Conservation (phyloP, 1,140 invertebrate species). For the Paracyclopina nana region DNA sequence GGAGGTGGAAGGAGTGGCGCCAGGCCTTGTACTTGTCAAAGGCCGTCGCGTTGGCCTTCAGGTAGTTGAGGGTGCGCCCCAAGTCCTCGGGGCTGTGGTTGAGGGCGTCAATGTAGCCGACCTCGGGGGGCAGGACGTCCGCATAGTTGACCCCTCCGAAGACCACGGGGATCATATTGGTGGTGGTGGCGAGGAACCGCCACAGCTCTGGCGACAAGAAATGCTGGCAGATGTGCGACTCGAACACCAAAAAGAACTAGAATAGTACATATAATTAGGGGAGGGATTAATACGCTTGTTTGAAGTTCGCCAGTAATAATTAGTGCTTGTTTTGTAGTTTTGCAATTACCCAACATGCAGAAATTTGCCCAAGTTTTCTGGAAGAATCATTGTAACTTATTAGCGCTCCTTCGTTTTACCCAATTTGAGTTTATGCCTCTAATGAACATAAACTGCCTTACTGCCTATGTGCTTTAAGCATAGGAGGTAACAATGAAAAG, state of each 20-base stretch:
- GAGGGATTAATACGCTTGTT: no score
- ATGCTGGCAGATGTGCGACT: conserved; percentile 9
- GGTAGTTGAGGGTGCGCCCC: not conserved
- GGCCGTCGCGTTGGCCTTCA: not conserved
- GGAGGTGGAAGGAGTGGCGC: not conserved
- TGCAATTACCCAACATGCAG: no score
- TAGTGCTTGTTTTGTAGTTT: no score
- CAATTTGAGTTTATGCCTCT: no score
- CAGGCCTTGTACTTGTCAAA: not conserved
- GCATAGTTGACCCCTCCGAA: conserved; percentile 6
- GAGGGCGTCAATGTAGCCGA: conserved; percentile 5
- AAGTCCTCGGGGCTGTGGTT: not conserved
- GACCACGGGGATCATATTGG: not conserved
- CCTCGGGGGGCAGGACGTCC: not conserved
- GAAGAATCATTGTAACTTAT: no score
- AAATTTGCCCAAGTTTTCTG: no score
- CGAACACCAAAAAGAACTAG: conserved; percentile 11
- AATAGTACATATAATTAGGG: no score
- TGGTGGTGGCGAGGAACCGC: not conserved
- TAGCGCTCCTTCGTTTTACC: no score
- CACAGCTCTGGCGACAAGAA: not conserved
- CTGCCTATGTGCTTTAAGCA: no score
- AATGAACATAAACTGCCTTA: no score
- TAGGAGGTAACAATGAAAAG: no score
- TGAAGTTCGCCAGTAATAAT: no score